Evolutionary conservation across 2,888 invertebrate genomes (phyloP).

Genomic region (Bhutanitis thaidina): DNA sequence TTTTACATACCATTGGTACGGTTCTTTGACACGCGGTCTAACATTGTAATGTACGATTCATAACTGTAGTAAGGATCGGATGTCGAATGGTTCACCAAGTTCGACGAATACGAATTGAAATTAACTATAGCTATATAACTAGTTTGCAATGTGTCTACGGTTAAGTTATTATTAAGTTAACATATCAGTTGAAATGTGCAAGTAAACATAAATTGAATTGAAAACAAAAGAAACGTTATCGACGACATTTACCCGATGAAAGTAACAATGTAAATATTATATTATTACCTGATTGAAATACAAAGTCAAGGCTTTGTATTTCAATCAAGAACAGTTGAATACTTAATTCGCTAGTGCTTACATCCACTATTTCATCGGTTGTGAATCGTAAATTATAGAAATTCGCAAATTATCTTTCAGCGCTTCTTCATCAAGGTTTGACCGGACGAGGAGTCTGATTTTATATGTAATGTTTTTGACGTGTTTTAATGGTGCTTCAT

Average conservation of each 20-base stretch:
- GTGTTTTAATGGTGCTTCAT: slow-evolving; percentile 57
- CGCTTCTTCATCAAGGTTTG: slow-evolving; percentile 7
- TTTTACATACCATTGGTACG: neutral
- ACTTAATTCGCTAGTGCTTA: too few species aligned
- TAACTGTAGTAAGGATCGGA: neutral
- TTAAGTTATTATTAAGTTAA: too few species aligned
- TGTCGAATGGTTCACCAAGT: neutral
- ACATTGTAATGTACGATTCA: slow-evolving; percentile 4
- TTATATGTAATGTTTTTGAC: slow-evolving; percentile 38
- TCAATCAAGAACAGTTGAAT: too few species aligned
- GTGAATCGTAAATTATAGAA: slow-evolving; percentile 9
- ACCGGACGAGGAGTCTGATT: slow-evolving; percentile 21
- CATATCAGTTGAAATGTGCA: neutral
- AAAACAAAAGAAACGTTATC: too few species aligned
- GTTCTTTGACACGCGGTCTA: neutral
- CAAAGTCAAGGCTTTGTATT: too few species aligned
- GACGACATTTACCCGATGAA: too few species aligned
- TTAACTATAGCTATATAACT: neutral
- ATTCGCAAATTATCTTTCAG: neutral
- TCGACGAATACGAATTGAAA: neutral
- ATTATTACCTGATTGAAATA: too few species aligned
- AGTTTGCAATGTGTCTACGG: neutral
- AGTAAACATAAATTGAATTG: neutral
- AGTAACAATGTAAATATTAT: too few species aligned
- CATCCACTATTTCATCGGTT: slow-evolving; percentile 2